phyloP scores from a whole-genome alignment of 2,888 invertebrate genomes.

The Troides helena region DNA sequence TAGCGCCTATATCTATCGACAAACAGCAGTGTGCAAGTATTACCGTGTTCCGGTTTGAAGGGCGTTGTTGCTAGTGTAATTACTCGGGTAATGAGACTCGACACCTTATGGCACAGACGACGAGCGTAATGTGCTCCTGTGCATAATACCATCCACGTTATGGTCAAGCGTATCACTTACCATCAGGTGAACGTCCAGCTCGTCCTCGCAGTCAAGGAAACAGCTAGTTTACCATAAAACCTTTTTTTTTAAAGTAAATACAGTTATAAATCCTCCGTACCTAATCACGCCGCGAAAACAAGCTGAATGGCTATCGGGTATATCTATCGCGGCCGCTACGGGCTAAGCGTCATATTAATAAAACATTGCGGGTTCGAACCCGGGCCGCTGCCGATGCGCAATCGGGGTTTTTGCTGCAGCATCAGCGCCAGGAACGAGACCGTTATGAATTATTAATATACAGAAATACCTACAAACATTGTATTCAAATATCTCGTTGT shows the following conservation, averaged over 20 bases:
- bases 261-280: conserved; percentile 22
- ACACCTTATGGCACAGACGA: too few species aligned
- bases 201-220: too few species aligned
- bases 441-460: conserved; percentile 45
- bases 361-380: conserved; percentile 40
- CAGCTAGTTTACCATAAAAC: background rate
- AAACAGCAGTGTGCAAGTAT: too few species aligned
- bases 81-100: too few species aligned
- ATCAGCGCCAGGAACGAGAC: conserved; percentile 31
- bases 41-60: too few species aligned
- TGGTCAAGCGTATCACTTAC: too few species aligned
- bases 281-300: conserved; percentile 13
- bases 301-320: conserved; percentile 20
- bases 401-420: conserved; percentile 37
- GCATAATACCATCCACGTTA: too few species aligned
- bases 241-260: conserved; percentile 14
- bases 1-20: too few species aligned
- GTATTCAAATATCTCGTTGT: conserved; percentile 43
- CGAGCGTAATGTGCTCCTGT: too few species aligned
- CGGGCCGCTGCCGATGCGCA: conserved; percentile 33
- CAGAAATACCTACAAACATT: conserved; percentile 44
- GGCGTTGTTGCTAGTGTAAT: too few species aligned
- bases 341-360: conserved; percentile 42
- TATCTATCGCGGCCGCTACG: conserved; percentile 32
- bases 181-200: too few species aligned